Percentiles rank a stretch among this genome's conserved stretches.
These are phyloP conservation scores for Lasiurus borealis DNA, from an alignment of 2,113 vertebrate species.

Conservation along the genomic window DNA sequence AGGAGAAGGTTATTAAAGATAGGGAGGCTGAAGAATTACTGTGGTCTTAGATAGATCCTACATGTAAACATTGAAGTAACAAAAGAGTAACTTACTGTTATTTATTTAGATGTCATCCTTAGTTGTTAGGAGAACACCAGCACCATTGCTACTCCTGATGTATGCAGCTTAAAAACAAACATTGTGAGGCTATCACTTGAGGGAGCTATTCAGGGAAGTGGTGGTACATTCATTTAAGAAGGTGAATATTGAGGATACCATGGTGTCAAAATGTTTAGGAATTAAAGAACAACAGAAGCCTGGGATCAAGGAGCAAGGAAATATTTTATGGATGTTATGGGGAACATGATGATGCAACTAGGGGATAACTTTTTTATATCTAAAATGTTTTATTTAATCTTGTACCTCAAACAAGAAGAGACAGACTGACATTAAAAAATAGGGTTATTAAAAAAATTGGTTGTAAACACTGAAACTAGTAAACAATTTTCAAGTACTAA, in stretches of 20 bases:
- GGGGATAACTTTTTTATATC: not conserved
- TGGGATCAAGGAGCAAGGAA: not conserved
- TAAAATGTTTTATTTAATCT: not conserved
- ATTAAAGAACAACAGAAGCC: not conserved
- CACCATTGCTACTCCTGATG: not conserved
- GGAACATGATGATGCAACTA: not conserved
- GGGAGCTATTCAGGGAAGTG: not conserved
- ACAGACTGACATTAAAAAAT: not conserved
- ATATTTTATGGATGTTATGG: not conserved
- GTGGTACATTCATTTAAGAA: not conserved
- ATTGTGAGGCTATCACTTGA: not conserved
- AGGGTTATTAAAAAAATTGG: not conserved
- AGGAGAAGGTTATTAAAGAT: not conserved
- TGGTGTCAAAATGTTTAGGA: not conserved
- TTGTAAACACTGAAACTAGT: not conserved
- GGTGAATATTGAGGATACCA: not conserved
- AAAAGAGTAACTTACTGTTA: not conserved
- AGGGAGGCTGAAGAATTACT: not conserved
- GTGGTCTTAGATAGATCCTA: not conserved
- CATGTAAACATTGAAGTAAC: not conserved
- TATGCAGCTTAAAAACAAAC: not conserved
- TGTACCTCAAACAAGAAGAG: not conserved
- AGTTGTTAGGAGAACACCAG: not conserved
- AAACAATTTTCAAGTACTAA: not conserved
- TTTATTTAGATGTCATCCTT: not conserved